Evolutionary conservation across 2,888 invertebrate genomes (phyloP).

Genomic region (Drosophila trichaetosa): DNA sequence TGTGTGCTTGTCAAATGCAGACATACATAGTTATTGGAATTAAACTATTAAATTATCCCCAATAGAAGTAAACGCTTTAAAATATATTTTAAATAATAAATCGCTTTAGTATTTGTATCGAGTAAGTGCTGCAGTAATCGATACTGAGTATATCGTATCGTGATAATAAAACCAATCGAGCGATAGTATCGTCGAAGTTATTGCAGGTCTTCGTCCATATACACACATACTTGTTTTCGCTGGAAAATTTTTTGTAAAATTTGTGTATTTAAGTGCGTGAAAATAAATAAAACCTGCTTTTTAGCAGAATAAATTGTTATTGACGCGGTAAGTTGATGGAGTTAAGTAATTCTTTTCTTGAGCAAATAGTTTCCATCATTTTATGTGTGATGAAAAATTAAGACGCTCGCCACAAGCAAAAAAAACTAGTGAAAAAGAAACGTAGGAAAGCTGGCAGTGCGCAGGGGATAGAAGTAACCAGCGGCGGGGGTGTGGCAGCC

Average conservation of each 20-base stretch:
- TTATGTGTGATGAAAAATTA: constrained; percentile 6
- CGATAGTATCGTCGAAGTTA: constrained; percentile 26
- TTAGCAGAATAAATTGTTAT: constrained; percentile 66
- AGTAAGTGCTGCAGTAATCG: constrained; percentile 20
- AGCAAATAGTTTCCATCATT: background rate
- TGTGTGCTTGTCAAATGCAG: background rate
- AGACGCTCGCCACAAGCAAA: constrained; percentile 4
- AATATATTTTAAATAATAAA: background rate
- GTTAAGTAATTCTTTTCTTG: constrained; percentile 20
- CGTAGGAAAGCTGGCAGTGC: constrained; percentile 27
- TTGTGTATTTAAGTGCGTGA: constrained; percentile 66
- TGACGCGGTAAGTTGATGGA: constrained; percentile 79
- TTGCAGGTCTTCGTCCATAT: constrained; percentile 50
- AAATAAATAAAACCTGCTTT: constrained; percentile 75
- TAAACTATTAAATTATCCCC: background rate
- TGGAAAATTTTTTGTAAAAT: constrained; percentile 52
- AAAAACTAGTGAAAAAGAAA: constrained; percentile 25
- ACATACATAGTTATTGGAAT: background rate
- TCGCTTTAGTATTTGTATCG: constrained; percentile 11
- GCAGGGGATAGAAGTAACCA: constrained; percentile 23
- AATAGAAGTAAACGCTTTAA: background rate
- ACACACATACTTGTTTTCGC: constrained; percentile 64
- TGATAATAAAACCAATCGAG: background rate
- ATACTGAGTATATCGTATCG: constrained; percentile 8
- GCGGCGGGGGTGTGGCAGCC: constrained; percentile 65